Conservation (phyloP, 2,888 invertebrate species). For the Catocala fraxini region DNA sequence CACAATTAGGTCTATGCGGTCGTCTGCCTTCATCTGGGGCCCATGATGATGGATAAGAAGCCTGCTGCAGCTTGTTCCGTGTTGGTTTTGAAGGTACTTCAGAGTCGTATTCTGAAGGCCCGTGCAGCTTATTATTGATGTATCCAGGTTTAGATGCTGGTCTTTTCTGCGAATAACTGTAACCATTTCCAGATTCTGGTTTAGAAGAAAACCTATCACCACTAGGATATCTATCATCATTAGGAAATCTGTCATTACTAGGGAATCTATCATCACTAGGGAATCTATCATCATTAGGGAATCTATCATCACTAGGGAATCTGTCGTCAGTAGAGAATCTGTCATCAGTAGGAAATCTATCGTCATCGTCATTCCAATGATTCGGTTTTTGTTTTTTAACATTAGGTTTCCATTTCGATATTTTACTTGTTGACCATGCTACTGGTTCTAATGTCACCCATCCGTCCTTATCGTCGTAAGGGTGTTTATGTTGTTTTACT, state of each 20-base stretch:
- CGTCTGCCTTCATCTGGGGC: slow-evolving; percentile 77
- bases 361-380: slow-evolving; percentile 77
- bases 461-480: slow-evolving; percentile 91
- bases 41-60: slow-evolving; percentile 71
- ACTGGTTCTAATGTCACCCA: slow-evolving; percentile 93
- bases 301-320: slow-evolving; percentile 36
- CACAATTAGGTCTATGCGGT: slow-evolving; percentile 80
- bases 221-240: slow-evolving; percentile 34
- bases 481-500: slow-evolving; percentile 87
- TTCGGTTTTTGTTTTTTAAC: slow-evolving; percentile 84
- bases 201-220: slow-evolving; percentile 55
- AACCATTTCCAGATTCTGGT: slow-evolving; percentile 66
- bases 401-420: slow-evolving; percentile 93
- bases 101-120: slow-evolving; percentile 69
- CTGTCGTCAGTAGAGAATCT: slow-evolving; percentile 52
- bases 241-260: slow-evolving; percentile 32
- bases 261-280: too few species aligned
- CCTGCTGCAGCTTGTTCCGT: slow-evolving; percentile 73
- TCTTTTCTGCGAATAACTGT: slow-evolving; percentile 71
- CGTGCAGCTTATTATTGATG: slow-evolving; percentile 76
- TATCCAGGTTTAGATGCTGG: slow-evolving; percentile 74
- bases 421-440: slow-evolving; percentile 93
- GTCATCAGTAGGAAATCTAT: slow-evolving; percentile 56
- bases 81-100: slow-evolving; percentile 79
- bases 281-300: slow-evolving; percentile 48